Evolutionary conservation across 2,888 invertebrate genomes (phyloP).

Genomic region (Sphaerophoria taeniata): DNA sequence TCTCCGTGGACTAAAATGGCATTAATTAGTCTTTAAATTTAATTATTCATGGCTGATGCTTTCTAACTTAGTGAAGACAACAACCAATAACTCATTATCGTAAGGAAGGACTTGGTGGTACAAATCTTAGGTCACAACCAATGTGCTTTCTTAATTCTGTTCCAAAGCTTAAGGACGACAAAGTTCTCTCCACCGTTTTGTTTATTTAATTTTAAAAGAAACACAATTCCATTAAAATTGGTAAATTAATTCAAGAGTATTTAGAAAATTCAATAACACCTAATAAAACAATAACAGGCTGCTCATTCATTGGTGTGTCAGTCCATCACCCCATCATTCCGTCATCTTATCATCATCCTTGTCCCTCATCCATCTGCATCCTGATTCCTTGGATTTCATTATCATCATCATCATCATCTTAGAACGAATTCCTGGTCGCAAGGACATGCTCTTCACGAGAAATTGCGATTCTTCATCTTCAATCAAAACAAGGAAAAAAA

Average conservation of each 20-base stretch:
- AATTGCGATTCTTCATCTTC: too few species aligned
- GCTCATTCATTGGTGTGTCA: constrained; percentile 29
- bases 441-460: too few species aligned
- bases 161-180: background rate
- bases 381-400: constrained; percentile 48
- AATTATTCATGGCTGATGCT: too few species aligned
- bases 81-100: background rate
- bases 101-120: background rate
- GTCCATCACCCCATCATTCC: constrained; percentile 33
- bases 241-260: constrained; percentile 48
- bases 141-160: background rate
- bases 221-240: background rate
- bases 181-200: background rate
- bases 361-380: background rate
- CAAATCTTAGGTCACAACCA: constrained; percentile 37
- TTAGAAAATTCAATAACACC: constrained; percentile 55
- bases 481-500: too few species aligned
- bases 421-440: background rate
- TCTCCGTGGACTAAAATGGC: too few species aligned
- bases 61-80: background rate
- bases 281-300: constrained; percentile 62
- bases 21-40: too few species aligned
- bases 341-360: background rate
- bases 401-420: too few species aligned
- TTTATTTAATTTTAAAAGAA: background rate